phyloP scores from a whole-genome alignment of 2,797 vertebrate genomes.

The Gymnoscopelus microlampas region DNA sequence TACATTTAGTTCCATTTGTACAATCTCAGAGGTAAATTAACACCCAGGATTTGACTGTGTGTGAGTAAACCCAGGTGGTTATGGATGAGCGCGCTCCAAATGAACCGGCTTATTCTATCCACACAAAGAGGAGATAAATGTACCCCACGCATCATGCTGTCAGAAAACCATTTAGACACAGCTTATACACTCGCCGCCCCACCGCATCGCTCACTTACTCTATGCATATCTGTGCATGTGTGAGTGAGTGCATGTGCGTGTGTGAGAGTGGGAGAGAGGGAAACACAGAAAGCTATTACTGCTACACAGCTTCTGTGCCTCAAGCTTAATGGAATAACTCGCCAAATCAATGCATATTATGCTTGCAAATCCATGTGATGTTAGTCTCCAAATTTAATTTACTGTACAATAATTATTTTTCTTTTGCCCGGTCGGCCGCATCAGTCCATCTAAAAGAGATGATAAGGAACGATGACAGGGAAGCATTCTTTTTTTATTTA shows the following conservation, averaged over 20 bases:
- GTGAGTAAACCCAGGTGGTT: conserved; percentile 31
- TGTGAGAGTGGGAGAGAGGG: conserved; percentile 2
- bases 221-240: not conserved
- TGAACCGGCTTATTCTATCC: conserved; percentile 36
- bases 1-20: no score
- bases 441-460: not conserved
- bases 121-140: conserved; percentile 43
- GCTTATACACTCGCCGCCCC: conserved; percentile 16
- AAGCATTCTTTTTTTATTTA: no score
- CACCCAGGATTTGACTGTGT: not conserved
- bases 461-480: not conserved
- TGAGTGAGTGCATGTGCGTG: conserved; percentile 3
- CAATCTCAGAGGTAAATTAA: no score
- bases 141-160: conserved; percentile 34
- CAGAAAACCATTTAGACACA: conserved; percentile 50
- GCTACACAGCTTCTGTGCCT: conserved; percentile 29
- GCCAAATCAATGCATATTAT: conserved; percentile 53
- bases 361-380: conserved; percentile 49
- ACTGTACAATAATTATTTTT: conserved; percentile 22
- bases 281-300: conserved; percentile 46
- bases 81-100: conserved; percentile 42
- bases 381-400: conserved; percentile 46
- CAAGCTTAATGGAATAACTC: conserved; percentile 50
- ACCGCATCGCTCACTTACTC: conserved; percentile 28
- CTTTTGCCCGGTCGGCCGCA: not conserved